These are phyloP conservation scores for Drosophila sechellia DNA, from an alignment of 1,140 invertebrate genomes.

Conservation along the genomic window DNA sequence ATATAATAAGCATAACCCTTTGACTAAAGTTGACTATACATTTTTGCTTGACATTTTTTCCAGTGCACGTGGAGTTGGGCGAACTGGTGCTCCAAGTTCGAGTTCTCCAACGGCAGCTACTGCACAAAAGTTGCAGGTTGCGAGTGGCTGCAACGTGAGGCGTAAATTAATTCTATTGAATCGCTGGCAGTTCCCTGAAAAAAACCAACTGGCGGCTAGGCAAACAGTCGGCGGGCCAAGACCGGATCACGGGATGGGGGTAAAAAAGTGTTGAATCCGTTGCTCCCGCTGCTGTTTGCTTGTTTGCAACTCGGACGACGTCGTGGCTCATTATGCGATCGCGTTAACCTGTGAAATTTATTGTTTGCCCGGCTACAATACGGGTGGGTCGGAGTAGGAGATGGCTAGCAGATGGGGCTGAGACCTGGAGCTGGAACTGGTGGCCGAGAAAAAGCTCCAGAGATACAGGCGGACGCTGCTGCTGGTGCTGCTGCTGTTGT, in stretches of 20 bases:
- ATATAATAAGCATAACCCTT: too few species aligned
- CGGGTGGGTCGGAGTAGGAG: constrained; percentile 1
- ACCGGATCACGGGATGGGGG: constrained; percentile 21
- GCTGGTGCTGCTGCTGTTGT: neutral
- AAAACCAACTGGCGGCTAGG: constrained; percentile 34
- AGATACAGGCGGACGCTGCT: constrained; percentile 3
- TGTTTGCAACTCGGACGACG: constrained; percentile 62
- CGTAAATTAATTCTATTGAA: constrained; percentile 84
- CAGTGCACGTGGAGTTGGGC: neutral
- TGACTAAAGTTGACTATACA: too few species aligned
- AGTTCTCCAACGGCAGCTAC: constrained; percentile 21
- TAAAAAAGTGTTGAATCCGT: constrained; percentile 76
- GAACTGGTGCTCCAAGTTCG: constrained; percentile 5
- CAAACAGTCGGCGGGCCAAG: constrained; percentile 40
- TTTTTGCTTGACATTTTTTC: neutral
- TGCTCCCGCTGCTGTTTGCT: constrained; percentile 65
- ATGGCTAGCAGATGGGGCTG: constrained; percentile 7
- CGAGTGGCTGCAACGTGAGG: constrained; percentile 69
- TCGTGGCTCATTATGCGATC: constrained; percentile 80
- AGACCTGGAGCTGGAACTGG: neutral
- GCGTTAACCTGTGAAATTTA: constrained; percentile 84
- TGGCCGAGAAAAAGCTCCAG: constrained; percentile 11
- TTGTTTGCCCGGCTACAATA: constrained; percentile 74
- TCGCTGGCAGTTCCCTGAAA: constrained; percentile 77
- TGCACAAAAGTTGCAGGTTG: constrained; percentile 30